phyloP scores from a whole-genome alignment of 2,888 invertebrate genomes.

The Perizoma flavofasciatum region DNA sequence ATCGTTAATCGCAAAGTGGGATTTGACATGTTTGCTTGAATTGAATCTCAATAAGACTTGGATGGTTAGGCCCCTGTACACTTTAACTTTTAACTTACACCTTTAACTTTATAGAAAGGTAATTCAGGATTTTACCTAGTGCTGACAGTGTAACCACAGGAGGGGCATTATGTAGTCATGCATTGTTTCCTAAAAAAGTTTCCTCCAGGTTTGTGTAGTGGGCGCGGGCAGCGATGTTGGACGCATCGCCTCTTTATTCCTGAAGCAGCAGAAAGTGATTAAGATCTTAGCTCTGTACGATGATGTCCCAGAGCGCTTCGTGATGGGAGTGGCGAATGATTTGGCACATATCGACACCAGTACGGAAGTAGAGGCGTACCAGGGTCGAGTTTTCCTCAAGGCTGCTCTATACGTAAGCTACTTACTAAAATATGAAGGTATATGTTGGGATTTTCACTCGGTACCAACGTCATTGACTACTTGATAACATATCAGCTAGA shows the following conservation, averaged over 20 bases:
- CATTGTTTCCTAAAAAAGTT: neutral
- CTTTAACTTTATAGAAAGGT: too few species aligned
- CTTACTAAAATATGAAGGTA: neutral
- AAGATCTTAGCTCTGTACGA: constrained; percentile 67
- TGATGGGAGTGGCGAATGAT: constrained; percentile 69
- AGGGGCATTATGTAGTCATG: too few species aligned
- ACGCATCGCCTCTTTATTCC: constrained; percentile 60
- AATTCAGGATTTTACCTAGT: too few species aligned
- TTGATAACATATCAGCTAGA: too few species aligned
- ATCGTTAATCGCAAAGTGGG: too few species aligned
- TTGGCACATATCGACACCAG: constrained; percentile 74
- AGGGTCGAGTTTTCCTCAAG: constrained; percentile 63
- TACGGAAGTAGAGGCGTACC: constrained; percentile 65
- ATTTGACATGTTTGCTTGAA: too few species aligned
- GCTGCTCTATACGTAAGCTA: constrained; percentile 58
- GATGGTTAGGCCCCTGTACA: too few species aligned
- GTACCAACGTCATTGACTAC: too few species aligned
- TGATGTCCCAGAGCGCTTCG: constrained; percentile 52
- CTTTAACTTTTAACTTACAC: too few species aligned
- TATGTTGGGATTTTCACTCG: too few species aligned
- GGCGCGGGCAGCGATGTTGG: constrained; percentile 75
- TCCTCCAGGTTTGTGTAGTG: constrained; percentile 62
- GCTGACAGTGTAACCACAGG: too few species aligned
- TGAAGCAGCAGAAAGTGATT: constrained; percentile 69
- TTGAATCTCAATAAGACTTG: too few species aligned